Percentiles rank a stretch among this genome's conserved stretches.
Conservation (phyloP, 2,888 invertebrate species). For the Drepana falcataria region DNA sequence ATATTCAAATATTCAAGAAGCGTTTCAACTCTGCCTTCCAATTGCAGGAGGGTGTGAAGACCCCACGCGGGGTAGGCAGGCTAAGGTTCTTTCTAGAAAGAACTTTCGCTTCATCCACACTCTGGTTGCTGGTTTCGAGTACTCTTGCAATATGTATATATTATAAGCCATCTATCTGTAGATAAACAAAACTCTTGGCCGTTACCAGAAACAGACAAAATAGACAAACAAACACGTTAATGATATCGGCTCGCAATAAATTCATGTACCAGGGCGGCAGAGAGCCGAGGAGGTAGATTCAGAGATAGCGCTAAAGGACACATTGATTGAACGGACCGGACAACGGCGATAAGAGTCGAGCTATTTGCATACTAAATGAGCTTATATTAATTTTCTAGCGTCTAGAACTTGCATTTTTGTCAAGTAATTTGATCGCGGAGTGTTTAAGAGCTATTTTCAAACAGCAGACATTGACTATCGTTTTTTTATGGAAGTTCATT, state of each 20-base stretch:
- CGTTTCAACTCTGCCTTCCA: too few relatives aligned
- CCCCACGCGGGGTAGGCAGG: too few relatives aligned
- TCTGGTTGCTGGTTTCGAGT: too few relatives aligned
- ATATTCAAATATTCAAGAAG: too few relatives aligned
- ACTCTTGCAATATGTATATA: too few relatives aligned
- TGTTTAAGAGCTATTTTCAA: background rate
- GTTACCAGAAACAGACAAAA: constrained; percentile 24
- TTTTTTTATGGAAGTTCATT: background rate
- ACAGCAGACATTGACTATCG: background rate
- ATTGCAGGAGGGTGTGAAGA: too few relatives aligned
- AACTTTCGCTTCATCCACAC: too few relatives aligned
- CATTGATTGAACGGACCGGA: constrained; percentile 74
- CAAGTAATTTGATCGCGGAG: constrained; percentile 18
- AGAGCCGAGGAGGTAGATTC: constrained; percentile 53
- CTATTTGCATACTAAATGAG: constrained; percentile 76
- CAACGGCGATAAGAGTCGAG: constrained; percentile 59
- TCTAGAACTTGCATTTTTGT: constrained; percentile 13
- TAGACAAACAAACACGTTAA: constrained; percentile 50
- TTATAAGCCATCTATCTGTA: background rate
- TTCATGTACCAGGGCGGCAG: constrained; percentile 58
- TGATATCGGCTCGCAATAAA: constrained; percentile 57
- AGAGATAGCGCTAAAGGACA: constrained; percentile 70
- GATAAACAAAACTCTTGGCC: background rate
- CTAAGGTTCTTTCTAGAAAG: too few relatives aligned
- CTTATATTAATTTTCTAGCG: constrained; percentile 65